Percentiles rank a stretch among this genome's conserved stretches.
Evolutionary conservation across 2,888 invertebrate species (phyloP).

Genomic region (Athalia cordata): DNA sequence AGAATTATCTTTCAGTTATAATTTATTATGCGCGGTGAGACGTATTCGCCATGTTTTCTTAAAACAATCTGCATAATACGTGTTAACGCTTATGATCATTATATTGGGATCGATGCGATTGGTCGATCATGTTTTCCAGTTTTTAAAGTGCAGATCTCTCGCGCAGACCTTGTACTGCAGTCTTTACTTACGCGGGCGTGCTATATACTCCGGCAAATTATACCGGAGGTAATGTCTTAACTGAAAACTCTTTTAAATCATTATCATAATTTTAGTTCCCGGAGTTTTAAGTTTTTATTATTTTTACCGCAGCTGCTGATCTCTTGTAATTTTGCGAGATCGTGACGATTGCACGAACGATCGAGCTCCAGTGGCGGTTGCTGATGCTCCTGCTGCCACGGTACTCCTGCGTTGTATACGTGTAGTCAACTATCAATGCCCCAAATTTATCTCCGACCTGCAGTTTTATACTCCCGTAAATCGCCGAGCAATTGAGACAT

Average conservation of each 20-base stretch:
- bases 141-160: constrained; percentile 42
- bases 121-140: constrained; percentile 24
- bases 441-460: too few species aligned
- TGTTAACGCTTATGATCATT: constrained; percentile 69
- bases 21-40: too few species aligned
- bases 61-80: constrained; percentile 67
- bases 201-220: constrained; percentile 69
- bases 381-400: neutral
- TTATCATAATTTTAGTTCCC: constrained; percentile 72
- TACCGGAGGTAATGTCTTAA: constrained; percentile 72
- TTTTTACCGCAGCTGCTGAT: constrained; percentile 49
- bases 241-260: constrained; percentile 70
- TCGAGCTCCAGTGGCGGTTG: neutral
- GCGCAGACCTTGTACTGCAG: constrained; percentile 49
- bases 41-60: constrained; percentile 34
- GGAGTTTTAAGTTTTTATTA: constrained; percentile 62
- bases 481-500: neutral
- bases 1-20: too few species aligned
- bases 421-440: too few species aligned
- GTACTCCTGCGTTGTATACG: neutral
- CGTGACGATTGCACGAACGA: neutral
- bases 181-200: constrained; percentile 65
- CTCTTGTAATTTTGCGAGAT: constrained; percentile 19
- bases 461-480: too few species aligned
- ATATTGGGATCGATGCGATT: constrained; percentile 52